A percentile compares a stretch with the other conserved stretches of the same genome.
These are phyloP conservation scores for Nesoenas mayeri DNA, from an alignment of 2,113 vertebrate species.

Conservation along the genomic window DNA sequence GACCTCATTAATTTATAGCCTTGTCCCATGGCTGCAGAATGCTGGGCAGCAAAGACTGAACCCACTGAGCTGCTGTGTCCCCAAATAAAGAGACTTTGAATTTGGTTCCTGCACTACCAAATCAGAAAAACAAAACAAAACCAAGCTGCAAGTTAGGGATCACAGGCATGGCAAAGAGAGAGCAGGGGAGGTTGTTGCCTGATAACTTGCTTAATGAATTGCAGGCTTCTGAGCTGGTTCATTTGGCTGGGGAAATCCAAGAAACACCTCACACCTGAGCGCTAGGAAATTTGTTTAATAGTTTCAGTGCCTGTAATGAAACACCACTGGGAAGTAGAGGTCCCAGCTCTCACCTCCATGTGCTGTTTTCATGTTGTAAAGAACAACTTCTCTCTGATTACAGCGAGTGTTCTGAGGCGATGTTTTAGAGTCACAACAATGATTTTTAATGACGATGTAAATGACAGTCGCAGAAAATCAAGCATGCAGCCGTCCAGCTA, in stretches of 20 bases:
- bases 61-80: rapidly evolving
- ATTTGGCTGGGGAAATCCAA: not conserved
- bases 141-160: not conserved
- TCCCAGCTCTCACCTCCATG: not conserved
- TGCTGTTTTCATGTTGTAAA: not conserved
- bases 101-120: not conserved
- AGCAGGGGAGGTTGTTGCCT: not conserved
- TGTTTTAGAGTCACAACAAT: not conserved
- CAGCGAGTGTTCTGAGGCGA: not conserved
- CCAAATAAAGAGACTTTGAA: not conserved
- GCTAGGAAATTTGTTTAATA: conserved; percentile 5
- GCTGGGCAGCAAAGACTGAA: not conserved
- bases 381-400: not conserved
- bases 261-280: not conserved
- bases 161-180: not conserved
- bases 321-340: conserved; percentile 33
- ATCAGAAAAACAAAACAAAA: not conserved
- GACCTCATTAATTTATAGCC: not conserved
- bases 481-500: not conserved
- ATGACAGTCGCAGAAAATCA: not conserved
- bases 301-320: conserved; percentile 7
- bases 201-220: conserved; percentile 45
- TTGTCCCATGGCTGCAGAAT: rapidly evolving
- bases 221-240: conserved; percentile 1
- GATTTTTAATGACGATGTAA: not conserved